Evolutionary conservation across 2,113 vertebrate species (phyloP).

Genomic region (Labeo rohita): DNA sequence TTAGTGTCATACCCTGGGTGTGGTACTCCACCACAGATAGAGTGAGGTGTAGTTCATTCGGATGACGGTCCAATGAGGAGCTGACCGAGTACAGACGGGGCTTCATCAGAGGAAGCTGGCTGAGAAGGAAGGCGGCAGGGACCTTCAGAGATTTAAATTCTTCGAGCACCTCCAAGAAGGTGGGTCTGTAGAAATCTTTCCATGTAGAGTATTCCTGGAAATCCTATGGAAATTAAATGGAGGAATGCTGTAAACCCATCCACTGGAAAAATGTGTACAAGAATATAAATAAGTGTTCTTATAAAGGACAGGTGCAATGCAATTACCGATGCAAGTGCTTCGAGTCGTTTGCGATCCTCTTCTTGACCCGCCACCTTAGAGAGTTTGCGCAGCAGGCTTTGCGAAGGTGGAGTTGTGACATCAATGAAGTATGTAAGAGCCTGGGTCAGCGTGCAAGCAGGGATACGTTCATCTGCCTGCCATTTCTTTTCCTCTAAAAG

Average conservation of each 20-base stretch:
- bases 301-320: neutral
- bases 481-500: conserved; percentile 70
- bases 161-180: conserved; percentile 81
- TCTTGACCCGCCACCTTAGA: conserved; percentile 70
- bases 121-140: conserved; percentile 78
- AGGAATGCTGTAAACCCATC: neutral
- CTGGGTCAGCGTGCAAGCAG: conserved; percentile 77
- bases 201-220: conserved; percentile 79
- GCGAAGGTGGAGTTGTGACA: conserved; percentile 82
- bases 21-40: conserved; percentile 80
- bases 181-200: conserved; percentile 79
- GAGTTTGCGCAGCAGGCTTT: conserved; percentile 79
- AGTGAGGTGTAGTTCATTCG: conserved; percentile 83
- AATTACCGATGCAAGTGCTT: conserved; percentile 73
- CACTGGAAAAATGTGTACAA: neutral
- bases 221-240: conserved; percentile 65
- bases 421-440: conserved; percentile 83
- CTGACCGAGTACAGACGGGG: conserved; percentile 87
- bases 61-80: conserved; percentile 75
- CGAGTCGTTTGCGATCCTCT: conserved; percentile 71
- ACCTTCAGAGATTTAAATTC: conserved; percentile 79
- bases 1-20: conserved; percentile 73
- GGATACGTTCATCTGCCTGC: conserved; percentile 75
- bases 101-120: conserved; percentile 82
- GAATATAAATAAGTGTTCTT: neutral